These are phyloP conservation scores for Hydrozoanthus gracilis DNA, from an alignment of 92 coral and sea anemone genomes.

Conservation along the genomic window DNA sequence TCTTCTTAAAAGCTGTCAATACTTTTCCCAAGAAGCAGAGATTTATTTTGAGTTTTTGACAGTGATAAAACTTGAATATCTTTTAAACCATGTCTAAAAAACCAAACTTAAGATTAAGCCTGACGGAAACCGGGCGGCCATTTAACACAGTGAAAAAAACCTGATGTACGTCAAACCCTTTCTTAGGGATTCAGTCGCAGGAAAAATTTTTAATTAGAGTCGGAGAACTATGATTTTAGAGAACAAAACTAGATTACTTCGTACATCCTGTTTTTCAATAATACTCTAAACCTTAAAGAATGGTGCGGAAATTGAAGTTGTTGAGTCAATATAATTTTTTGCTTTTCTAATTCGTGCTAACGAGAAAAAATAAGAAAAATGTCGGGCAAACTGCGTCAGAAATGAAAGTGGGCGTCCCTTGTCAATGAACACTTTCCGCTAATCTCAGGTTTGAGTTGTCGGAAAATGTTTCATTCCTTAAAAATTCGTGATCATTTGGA, in stretches of 20 bases:
- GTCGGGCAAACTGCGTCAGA: conserved; percentile 54
- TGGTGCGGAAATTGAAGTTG: conserved; percentile 75
- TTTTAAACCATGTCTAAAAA: conserved; percentile 10
- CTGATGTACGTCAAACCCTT: background rate
- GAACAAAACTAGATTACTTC: conserved; percentile 84
- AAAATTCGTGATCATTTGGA: conserved; percentile 6
- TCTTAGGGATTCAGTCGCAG: conserved; percentile 42
- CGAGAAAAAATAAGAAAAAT: conserved; percentile 62
- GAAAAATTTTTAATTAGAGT: conserved; percentile 75
- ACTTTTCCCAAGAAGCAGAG: conserved; percentile 39
- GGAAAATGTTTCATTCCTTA: conserved; percentile 9
- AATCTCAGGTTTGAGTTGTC: conserved; percentile 26
- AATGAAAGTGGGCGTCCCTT: conserved; percentile 42
- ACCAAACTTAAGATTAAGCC: conserved; percentile 11
- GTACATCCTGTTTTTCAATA: conserved; percentile 85
- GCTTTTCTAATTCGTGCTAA: conserved; percentile 76
- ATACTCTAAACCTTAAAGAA: conserved; percentile 65
- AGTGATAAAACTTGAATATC: conserved; percentile 26
- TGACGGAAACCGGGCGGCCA: conserved; percentile 3
- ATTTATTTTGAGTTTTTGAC: conserved; percentile 23
- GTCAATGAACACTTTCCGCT: background rate
- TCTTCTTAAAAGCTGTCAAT: conserved; percentile 60
- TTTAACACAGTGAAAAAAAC: conserved; percentile 11
- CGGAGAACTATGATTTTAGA: conserved; percentile 63
- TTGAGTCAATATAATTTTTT: conserved; percentile 73